Conservation (phyloP, 2,797 vertebrate species). For the Peromyscus attwateri region DNA sequence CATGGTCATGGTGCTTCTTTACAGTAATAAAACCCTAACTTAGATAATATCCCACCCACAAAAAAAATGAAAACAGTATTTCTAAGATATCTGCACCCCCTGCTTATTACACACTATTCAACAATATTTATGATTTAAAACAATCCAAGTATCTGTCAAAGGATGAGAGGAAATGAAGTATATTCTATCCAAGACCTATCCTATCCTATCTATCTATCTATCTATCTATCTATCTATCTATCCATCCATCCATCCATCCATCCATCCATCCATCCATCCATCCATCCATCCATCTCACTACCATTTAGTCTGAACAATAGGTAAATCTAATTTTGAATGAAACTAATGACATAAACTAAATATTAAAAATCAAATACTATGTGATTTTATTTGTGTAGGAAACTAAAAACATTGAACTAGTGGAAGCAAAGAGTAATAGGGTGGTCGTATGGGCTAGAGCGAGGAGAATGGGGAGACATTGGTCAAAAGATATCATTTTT, state of each 20-base stretch:
- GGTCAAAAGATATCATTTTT: background rate
- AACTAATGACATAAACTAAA: background rate
- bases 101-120: background rate
- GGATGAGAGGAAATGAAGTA: background rate
- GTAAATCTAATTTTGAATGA: background rate
- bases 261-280: background rate
- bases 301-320: background rate
- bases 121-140: background rate
- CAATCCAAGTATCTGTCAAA: background rate
- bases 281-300: background rate
- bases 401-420: background rate
- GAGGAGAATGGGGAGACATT: background rate
- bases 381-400: background rate
- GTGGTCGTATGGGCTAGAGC: background rate
- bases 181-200: background rate
- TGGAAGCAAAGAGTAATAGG: background rate
- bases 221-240: no score
- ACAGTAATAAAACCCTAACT: background rate
- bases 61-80: constrained; percentile 1
- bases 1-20: background rate
- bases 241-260: background rate
- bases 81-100: background rate
- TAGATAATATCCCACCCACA: background rate
- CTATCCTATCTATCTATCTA: background rate
- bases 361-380: background rate